Base-by-base conservation (phyloP, 2,888 invertebrate species). In the Eupsilia transversa region DNA sequence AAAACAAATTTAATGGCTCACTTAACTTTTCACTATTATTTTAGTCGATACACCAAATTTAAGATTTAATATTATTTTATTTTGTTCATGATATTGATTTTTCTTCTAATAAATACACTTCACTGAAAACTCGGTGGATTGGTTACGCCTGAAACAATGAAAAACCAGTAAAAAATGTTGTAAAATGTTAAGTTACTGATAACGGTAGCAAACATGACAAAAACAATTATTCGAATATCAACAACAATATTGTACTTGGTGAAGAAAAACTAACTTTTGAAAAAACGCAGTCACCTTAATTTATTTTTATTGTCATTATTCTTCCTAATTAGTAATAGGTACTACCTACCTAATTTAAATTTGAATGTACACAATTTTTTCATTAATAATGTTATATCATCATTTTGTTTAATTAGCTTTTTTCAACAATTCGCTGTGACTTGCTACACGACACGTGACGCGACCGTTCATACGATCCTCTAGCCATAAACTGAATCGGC, bases 401-500 rank as follows among this genome's bases (percentile, higher is more conserved):
- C 3, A 23, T 57, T 61, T 35, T 43, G 7, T 41, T n/a, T 49
- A 3, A 17, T 35, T 3, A 63, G 6, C 4, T 2, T 6, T 52
- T 41, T 54, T 33, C 38, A 5, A 38, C 23, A 10, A 52, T 49
- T 20, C 30, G 10, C 20, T n/a, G 20, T 30, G 20, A 65, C 33
- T 49, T 33, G n/a, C 30, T 14, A 33, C 35, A 12, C 38, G 17
- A 66, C 38, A 38, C 77, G 60, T 87, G 63, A 74, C 83, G 60
- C 85, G 63, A 74, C 83, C 56, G 67, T 10, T 30, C 63, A 9
- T 69, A 9, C 33, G 23, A 67, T 27, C 54, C 27, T 14, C 68
- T 65, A 73, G 41, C 61, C 17, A 68, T 65, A 17, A 49, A 86
- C 87, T 86, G 64, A 76, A 69, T 69, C 23, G 54, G 9, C 81